A percentile compares a stretch with the other conserved stretches of the same genome.
Evolutionary conservation across 2,113 vertebrate species (phyloP).

Genomic region (Anser cygnoides): DNA sequence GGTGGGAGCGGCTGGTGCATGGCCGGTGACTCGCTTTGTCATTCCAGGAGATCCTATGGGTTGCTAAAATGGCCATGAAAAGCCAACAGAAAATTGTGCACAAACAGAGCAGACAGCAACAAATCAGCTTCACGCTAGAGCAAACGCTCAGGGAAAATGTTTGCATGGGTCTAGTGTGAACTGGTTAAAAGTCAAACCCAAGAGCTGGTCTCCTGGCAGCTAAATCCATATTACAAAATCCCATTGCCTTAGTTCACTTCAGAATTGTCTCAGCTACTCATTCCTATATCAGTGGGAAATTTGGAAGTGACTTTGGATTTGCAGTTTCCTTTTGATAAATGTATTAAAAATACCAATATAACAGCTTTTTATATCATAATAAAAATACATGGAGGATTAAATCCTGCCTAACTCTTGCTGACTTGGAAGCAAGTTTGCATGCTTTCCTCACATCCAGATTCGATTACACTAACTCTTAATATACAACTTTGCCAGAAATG

Average conservation of each 20-base stretch:
- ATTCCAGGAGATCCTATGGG: constrained; percentile 1
- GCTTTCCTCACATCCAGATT: constrained; percentile 76
- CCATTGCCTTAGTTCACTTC: constrained; percentile 28
- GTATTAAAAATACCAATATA: constrained; percentile 66
- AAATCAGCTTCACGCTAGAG: background rate
- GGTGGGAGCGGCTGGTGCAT: constrained; percentile 38
- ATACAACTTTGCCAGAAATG: constrained; percentile 64
- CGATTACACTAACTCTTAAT: constrained; percentile 65
- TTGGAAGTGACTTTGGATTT: constrained; percentile 53
- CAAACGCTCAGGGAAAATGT: constrained; percentile 24
- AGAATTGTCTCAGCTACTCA: constrained; percentile 50
- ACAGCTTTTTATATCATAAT: constrained; percentile 71
- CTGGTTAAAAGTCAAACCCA: constrained; percentile 51
- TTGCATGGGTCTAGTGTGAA: constrained; percentile 44
- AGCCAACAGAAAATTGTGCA: background rate
- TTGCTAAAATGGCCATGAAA: background rate
- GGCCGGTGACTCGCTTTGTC: constrained; percentile 43
- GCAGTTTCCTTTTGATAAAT: constrained; percentile 55
- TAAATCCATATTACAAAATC: constrained; percentile 24
- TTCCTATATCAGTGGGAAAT: constrained; percentile 62
- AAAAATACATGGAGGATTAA: constrained; percentile 75
- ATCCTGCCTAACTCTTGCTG: constrained; percentile 72
- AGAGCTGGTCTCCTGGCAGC: constrained; percentile 44
- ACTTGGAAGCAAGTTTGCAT: constrained; percentile 73
- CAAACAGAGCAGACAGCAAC: background rate